These are phyloP conservation scores for Nylanderia fulva DNA, from an alignment of 1,140 invertebrate genomes.

Conservation along the genomic window DNA sequence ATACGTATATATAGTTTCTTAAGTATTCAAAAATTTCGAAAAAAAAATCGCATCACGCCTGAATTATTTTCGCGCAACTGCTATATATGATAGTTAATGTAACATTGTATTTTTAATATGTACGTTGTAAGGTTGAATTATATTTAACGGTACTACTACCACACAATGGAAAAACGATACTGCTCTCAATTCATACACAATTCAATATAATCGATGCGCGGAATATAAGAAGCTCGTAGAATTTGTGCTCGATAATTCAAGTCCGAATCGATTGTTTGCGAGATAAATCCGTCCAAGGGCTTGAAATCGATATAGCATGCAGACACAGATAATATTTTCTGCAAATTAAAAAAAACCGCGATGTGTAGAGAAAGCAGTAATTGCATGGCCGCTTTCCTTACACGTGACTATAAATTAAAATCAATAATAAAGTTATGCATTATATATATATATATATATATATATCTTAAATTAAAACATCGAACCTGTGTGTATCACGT, in stretches of 20 bases:
- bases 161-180: not conserved
- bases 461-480: too few species aligned
- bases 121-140: slow-evolving; percentile 7
- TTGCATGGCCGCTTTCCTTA: not conserved
- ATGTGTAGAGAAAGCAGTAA: not conserved
- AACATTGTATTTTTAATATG: slow-evolving; percentile 10
- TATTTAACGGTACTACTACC: not conserved
- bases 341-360: not conserved
- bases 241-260: not conserved
- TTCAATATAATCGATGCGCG: not conserved
- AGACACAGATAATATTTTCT: not conserved
- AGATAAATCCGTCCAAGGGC: not conserved
- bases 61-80: slow-evolving; percentile 8
- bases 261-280: slow-evolving; percentile 2
- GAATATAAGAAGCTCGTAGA: not conserved
- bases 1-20: not conserved
- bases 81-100: not conserved
- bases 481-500: not conserved
- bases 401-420: slow-evolving; percentile 44
- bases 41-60: not conserved
- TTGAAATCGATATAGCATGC: not conserved
- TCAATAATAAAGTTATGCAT: slow-evolving; percentile 32
- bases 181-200: not conserved
- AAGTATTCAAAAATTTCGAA: not conserved
- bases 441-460: too few species aligned